Evolutionary conservation across 1,140 invertebrate species (phyloP).

Genomic region (Agrilus planipennis): DNA sequence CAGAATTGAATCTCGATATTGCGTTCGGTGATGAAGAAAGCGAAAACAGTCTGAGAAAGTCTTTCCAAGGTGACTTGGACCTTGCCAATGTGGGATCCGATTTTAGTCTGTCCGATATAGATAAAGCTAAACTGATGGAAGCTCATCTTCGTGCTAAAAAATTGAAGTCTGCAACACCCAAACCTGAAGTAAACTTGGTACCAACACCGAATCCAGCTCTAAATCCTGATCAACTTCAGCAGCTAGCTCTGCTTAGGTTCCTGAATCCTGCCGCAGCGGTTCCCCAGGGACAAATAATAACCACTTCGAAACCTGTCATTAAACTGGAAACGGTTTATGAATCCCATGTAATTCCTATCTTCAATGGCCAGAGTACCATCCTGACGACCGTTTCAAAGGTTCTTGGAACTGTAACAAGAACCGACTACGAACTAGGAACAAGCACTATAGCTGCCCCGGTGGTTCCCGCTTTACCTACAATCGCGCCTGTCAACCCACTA

Average conservation of each 20-base stretch:
- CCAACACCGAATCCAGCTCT: constrained; percentile 38
- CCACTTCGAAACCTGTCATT: constrained; percentile 61
- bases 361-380: constrained; percentile 59
- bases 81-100: constrained; percentile 53
- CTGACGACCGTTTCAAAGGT: constrained; percentile 57
- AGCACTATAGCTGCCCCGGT: constrained; percentile 48
- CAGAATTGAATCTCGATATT: constrained; percentile 70
- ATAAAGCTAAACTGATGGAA: constrained; percentile 44
- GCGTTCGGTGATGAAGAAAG: constrained; percentile 73
- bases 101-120: constrained; percentile 55
- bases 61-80: constrained; percentile 44
- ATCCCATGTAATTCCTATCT: constrained; percentile 65
- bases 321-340: constrained; percentile 68
- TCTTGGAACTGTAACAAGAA: constrained; percentile 65
- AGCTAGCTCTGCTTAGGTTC: constrained; percentile 55
- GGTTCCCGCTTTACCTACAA: constrained; percentile 36
- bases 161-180: constrained; percentile 40
- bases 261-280: constrained; percentile 53
- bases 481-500: constrained; percentile 40
- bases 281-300: constrained; percentile 57
- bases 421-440: constrained; percentile 59
- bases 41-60: constrained; percentile 44
- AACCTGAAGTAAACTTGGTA: constrained; percentile 33
- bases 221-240: constrained; percentile 60
- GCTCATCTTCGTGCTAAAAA: constrained; percentile 45